phyloP scores from a whole-genome alignment of 2,113 vertebrate species.

The Daphoenositta chrysoptera region DNA sequence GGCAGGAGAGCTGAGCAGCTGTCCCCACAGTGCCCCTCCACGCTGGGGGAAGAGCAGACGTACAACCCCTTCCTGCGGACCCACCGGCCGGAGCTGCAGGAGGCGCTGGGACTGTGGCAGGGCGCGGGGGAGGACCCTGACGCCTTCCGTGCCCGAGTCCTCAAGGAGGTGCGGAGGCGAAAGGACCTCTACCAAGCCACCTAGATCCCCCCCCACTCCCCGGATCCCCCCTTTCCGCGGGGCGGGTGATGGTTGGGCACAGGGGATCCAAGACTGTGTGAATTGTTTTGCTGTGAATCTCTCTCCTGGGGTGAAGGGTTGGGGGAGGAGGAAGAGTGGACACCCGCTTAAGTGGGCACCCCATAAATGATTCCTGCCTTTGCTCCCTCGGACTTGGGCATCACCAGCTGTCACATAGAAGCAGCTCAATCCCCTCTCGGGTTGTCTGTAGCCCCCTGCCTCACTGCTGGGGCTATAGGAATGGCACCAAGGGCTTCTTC shows the following conservation, averaged over 20 bases:
- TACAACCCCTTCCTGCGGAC: conserved; percentile 96
- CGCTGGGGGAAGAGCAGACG: conserved; percentile 86
- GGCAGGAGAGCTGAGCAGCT: neutral
- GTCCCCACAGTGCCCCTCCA: conserved; percentile 86
- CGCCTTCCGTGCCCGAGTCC: conserved; percentile 83
- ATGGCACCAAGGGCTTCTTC: neutral
- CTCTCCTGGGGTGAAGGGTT: neutral
- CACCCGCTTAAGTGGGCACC: neutral
- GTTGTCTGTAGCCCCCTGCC: neutral
- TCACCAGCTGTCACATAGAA: neutral
- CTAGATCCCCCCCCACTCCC: neutral
- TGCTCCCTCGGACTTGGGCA: neutral
- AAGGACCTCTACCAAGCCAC: conserved; percentile 88
- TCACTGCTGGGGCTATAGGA: neutral
- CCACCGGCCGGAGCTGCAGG: conserved; percentile 82
- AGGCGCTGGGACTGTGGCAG: conserved; percentile 78
- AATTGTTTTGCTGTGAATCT: conserved; percentile 31
- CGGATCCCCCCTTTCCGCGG: accelerated
- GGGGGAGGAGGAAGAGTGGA: neutral
- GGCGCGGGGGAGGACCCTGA: conserved; percentile 73
- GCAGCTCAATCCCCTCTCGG: neutral
- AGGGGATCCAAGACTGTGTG: neutral
- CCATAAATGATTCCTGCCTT: neutral
- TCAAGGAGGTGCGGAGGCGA: conserved; percentile 85
- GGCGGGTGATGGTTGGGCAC: neutral